Evolutionary conservation across 37 sponge, comb jelly and placozoan genomes (phyloP), one percentile per base, ranked within the genome.

Genomic region (Oopsacas minuta): DNA sequence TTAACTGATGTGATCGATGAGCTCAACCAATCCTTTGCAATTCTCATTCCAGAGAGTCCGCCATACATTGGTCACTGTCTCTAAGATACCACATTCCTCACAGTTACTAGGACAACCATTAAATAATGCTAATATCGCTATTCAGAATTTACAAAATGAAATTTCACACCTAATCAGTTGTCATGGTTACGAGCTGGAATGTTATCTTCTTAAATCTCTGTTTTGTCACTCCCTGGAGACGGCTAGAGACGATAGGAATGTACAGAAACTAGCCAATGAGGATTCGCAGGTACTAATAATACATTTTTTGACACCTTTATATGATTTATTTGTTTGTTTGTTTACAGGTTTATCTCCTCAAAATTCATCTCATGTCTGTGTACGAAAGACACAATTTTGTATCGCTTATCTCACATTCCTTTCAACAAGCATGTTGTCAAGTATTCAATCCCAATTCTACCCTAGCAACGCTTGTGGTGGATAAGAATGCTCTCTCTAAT

Each of bases 171-270:
- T 61, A 25, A 12, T 61, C 75, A 61, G 75, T 61, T 61, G 75
- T 34, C 75, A 61, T 61, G 75, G 75, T 12, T 61, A 61, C 75
- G 75, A 61, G 75, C 30, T 61, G 75, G 75, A 61, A 61, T 61
- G 75, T 34, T 61, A 61, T n/a, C 30, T 25, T 34, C 75, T 61
- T 5, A 61, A 61, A n/a, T 61, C 28, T 34, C 75, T 61, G 30
- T 61, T 61, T 34, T 10, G 32, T 12, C 22, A 61, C 22, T 10
- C 75, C 75, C 75, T 61, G 75, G 75, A 61, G 75, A 61, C 30
- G 17, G 22, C 17, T 25, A 10, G 20, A 34, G 75, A 61, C 30
- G 75, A 61, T 32, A 61, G 30, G 75, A 61, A 61, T 61, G 75
- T 61, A 20, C 75, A 20, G 32, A 61, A n/a, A 61, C 22, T 61